Evolutionary conservation across 2,888 invertebrate species (phyloP), one percentile per base, ranked within the genome.

Genomic region (Galeopsomyia nigrocyanea): DNA sequence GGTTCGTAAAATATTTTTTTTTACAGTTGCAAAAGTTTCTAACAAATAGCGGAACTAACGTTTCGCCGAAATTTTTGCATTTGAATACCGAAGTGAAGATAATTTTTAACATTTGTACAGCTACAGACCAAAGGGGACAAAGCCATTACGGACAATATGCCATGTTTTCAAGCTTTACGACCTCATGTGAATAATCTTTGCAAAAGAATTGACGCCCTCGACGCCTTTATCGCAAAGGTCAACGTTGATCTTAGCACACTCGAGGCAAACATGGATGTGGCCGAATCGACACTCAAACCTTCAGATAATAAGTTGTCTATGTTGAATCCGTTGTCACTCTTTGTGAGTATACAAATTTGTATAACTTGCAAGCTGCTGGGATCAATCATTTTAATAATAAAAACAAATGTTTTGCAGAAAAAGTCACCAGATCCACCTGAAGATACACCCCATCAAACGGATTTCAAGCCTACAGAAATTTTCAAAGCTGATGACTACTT

Each of bases 241-340:
- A 84, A 83, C 68, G 79, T 80, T 49, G 84, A 86, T 77, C 74
- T 87, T 39, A 80, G 80, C 26, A 80, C 81, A 0, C 79, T 87
- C 19, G 87, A 87, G 77, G 77, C 81, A 31, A 84, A 84, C 10
- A 80, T 87, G 56, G 87, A 87, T 13, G 80, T 76, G 19, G 87
- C 87, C 0, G 87, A 87, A 71, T 78, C 83, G 21, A 82, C 83
- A 47, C 77, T 85, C 49, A 84, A 84, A 3, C 78, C 81, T 10
- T 80, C 86, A 0, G 86, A 87, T 66, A 82, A 82, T 73, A 78
- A 84, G 63, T 80, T 87, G 17, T 82, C 83, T 19, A 85, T 86
- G 63, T 73, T 87, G 22, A 87, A 87, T 79, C 86, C 87, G 1
- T 81, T 87, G 19, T 82, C 83, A 1, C 84, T 86, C 63, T 87